These are phyloP conservation scores for Periplaneta americana DNA, from an alignment of 1,140 invertebrate species.

Conservation along the genomic window DNA sequence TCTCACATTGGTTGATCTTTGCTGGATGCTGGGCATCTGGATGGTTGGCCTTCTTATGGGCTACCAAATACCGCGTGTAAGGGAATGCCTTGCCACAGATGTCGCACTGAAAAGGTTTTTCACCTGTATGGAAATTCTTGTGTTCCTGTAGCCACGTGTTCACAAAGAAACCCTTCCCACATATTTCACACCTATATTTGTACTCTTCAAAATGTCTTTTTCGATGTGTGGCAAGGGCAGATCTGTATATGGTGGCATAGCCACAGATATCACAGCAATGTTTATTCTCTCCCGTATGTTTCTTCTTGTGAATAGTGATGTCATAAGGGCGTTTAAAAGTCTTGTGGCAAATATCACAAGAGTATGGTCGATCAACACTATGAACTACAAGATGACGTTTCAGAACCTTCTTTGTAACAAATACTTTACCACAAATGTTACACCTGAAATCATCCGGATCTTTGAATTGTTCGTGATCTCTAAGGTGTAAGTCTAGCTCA, in stretches of 20 bases:
- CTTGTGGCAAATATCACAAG: slow-evolving; percentile 41
- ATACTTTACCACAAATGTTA: slow-evolving; percentile 27
- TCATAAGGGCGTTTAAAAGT: slow-evolving; percentile 42
- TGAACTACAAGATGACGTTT: slow-evolving; percentile 43
- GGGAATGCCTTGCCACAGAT: slow-evolving; percentile 48
- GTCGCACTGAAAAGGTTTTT: slow-evolving; percentile 46
- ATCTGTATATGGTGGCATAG: slow-evolving; percentile 35
- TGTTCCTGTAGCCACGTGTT: slow-evolving; percentile 52
- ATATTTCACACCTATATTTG: slow-evolving; percentile 53
- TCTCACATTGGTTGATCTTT: slow-evolving; percentile 18
- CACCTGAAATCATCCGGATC: slow-evolving; percentile 12
- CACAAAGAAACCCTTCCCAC: slow-evolving; percentile 44
- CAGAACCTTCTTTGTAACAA: slow-evolving; percentile 42
- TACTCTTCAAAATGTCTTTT: slow-evolving; percentile 49
- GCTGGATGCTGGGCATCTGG: neutral
- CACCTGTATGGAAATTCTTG: slow-evolving; percentile 48
- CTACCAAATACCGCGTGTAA: slow-evolving; percentile 28
- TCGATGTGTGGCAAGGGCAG: slow-evolving; percentile 33
- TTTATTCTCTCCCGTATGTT: slow-evolving; percentile 35
- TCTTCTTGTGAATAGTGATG: slow-evolving; percentile 36
- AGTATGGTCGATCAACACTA: slow-evolving; percentile 40
- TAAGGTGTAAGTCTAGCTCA: neutral
- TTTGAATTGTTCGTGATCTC: neutral
- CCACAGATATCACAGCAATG: slow-evolving; percentile 39
- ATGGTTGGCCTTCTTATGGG: slow-evolving; percentile 25